Percentiles rank a stretch among this genome's conserved stretches.
These are phyloP conservation scores for Styela clava DNA, from an alignment of 23 tunicate genomes.

Conservation along the genomic window DNA sequence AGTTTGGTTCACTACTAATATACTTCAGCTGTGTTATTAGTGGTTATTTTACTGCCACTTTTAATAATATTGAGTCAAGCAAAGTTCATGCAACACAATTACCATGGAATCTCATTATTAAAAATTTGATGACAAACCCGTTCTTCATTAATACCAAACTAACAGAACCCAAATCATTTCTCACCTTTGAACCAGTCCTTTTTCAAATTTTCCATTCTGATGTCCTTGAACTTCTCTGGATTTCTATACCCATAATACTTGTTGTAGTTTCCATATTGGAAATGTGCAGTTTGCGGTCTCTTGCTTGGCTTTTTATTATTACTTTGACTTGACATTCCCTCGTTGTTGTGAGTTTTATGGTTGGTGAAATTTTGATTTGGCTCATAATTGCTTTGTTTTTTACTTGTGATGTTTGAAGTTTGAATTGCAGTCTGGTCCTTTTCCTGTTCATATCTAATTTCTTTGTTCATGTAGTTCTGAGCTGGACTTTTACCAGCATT, in stretches of 20 bases:
- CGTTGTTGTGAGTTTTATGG: background rate
- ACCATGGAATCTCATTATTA: too few species aligned
- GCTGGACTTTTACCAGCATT: constrained; percentile 1
- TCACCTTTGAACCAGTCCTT: constrained; percentile 96
- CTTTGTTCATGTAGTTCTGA: constrained; percentile 18
- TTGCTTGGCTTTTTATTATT: background rate
- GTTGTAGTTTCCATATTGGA: constrained; percentile 91
- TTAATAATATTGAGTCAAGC: too few species aligned
- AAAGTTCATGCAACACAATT: too few species aligned
- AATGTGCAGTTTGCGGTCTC: constrained; percentile 39
- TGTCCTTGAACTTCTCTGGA: constrained; percentile 80
- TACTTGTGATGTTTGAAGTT: background rate
- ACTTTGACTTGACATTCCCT: background rate
- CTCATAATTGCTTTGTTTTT: background rate
- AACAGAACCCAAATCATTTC: constrained; percentile 1
- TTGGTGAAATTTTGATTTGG: background rate
- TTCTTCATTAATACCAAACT: too few species aligned
- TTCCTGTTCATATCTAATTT: background rate
- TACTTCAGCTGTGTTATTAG: too few species aligned
- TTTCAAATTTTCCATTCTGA: constrained; percentile 59
- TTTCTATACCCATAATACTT: constrained; percentile 95
- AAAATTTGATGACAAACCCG: too few species aligned
- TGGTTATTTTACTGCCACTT: too few species aligned
- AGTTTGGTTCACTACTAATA: too few species aligned
- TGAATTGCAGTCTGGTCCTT: background rate